Evolutionary conservation across 2,888 invertebrate species (phyloP), one percentile per base, ranked within the genome.

Genomic region (Patella pellucida): DNA sequence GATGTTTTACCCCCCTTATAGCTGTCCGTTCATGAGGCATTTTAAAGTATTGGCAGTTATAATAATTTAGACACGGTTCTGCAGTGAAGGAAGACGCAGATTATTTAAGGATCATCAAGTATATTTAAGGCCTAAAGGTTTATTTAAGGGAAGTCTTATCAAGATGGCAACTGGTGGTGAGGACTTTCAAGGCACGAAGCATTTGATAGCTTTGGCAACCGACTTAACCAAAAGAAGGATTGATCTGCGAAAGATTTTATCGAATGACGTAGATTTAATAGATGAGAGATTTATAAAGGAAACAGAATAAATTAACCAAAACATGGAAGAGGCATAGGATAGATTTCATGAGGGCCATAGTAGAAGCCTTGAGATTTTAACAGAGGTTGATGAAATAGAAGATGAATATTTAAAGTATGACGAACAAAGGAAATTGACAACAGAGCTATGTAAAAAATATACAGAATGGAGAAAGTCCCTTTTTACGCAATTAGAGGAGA

Each of bases 321-420:
- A 19, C n/a, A 62, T 62, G 56, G 56, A 62, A 19, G 19, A 19
- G n/a, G n/a, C 56, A 11, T 62, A 19, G 56, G 56, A 62, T 62
- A 16, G 16, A 62, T 19, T 62, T 62, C 56, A 62, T 19, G 12
- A 62, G n/a, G n/a, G 56, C 19, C 56, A 62, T 62, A 19, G n/a
- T 9, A 62, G 19, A 15, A 1, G n/a, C 19, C 19, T 62, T 41
- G 41, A 41, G 5, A 41, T 41, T 41, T 41, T 41, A 41, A 41
- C 41, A 41, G 41, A 41, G 7, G 56, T 19, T 9, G 9, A 62
- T 19, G 56, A 19, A 19, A 62, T 62, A 11, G n/a, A 62, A 14
- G 56, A 62, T 11, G 56, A 62, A 62, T 62, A 62, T 62, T 19
- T 62, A 19, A 62, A 19, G 11, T 62, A 62, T 62, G 56, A 62